Conservation (phyloP, 2,888 invertebrate species). For the Seira musarum region DNA sequence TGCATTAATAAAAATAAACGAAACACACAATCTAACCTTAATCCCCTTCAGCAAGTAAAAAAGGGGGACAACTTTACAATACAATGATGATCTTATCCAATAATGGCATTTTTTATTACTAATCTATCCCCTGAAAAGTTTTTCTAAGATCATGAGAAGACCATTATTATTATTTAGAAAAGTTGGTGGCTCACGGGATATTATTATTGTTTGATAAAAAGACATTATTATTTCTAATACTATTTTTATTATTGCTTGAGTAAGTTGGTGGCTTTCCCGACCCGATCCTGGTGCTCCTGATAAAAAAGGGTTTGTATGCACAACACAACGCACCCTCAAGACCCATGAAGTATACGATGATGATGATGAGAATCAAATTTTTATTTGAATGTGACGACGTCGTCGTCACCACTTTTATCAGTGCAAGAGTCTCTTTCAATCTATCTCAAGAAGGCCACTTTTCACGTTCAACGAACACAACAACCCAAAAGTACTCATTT, state of each 20-base stretch:
- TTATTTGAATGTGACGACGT: slow-evolving; percentile 38
- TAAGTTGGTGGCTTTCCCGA: not conserved
- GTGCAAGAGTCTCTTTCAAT: slow-evolving; percentile 24
- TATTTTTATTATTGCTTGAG: not conserved
- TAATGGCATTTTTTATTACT: not conserved
- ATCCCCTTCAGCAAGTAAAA: not conserved
- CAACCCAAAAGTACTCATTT: slow-evolving; percentile 12
- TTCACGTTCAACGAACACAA: slow-evolving; percentile 1
- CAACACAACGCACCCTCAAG: too few relatives aligned
- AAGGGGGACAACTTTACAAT: not conserved
- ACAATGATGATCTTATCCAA: not conserved
- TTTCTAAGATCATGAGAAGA: not conserved
- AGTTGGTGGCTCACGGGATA: not conserved
- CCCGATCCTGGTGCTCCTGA: not conserved
- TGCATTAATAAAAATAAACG: slow-evolving; percentile 32
- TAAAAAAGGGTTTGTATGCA: not conserved
- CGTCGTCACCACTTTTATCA: slow-evolving; percentile 25
- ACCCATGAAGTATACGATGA: not conserved
- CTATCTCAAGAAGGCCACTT: slow-evolving; percentile 36
- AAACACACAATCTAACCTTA: not conserved
- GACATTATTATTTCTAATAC: not conserved
- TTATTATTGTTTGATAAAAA: not conserved
- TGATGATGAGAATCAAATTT: too few relatives aligned
- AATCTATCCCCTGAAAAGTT: not conserved
- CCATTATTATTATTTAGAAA: not conserved